Evolutionary conservation across 2,113 vertebrate species (phyloP), one percentile per base, ranked within the genome.

Genomic region (Engystomops pustulosus): DNA sequence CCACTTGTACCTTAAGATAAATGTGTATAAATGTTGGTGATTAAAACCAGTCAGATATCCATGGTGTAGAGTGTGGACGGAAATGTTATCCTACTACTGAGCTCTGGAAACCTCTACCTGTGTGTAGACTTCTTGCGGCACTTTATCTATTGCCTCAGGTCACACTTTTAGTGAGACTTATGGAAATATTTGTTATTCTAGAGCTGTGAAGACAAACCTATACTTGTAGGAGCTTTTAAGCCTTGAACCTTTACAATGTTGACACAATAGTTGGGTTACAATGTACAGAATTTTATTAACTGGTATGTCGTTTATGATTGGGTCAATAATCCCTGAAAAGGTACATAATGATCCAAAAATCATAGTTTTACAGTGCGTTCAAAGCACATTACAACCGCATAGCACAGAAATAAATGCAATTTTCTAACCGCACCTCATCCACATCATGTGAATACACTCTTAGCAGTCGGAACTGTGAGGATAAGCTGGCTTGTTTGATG

Each of bases 201-300:
- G 23, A 81, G 6, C 67, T 71, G 80, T 53, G 76, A 79, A 82
- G 69, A 74, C 68, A 82, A 72, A 44, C 80, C 49, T 82, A 45
- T 81, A 38, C 41, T 70, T 81, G 53, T 79, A 81, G 67, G 49
- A 60, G 69, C 80, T 60, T 72, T 58, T 58, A 45, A 45, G 44
- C 38, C 36, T 44, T 44, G 25, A 47, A 71, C 69, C 38, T 41
- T n/a, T 45, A 12, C 23, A 71, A 71, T 45, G 9, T 14, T 30
- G 58, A 10, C 20, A 58, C 53, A 25, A 5, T 53, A 53, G 20
- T 58, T 60, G 55, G 10, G 5, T 12, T 60, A 27, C 4, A 60
- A 14, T 60, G 55, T 60, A 60, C 25, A 27, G 1, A 3, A 36
- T 41, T 15, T 25, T 25, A 72, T 11, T 45, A 72, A 25, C n/a